Conservation (phyloP, 2,113 vertebrate species). For the Anser cygnoides region DNA sequence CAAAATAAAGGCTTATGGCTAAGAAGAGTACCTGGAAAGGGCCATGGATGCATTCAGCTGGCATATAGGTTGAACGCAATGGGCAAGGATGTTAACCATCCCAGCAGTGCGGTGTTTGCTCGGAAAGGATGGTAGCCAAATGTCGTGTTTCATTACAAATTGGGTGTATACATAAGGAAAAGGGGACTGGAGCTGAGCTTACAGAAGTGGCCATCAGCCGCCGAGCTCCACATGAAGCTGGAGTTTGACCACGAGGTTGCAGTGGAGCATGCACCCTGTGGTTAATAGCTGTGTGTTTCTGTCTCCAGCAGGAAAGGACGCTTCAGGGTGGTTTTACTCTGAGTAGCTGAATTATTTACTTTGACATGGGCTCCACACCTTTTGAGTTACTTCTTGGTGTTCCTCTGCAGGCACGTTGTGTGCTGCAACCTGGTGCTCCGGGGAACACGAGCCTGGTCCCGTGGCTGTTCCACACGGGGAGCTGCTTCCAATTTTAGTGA, state of each 20-base stretch:
- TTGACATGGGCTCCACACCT: not conserved
- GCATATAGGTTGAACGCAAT: not conserved
- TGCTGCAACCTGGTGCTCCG: not conserved
- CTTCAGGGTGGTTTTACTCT: not conserved
- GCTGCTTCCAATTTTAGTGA: not conserved
- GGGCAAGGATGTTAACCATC: not conserved
- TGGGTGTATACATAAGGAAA: not conserved
- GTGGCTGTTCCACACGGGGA: not conserved
- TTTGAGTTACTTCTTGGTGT: not conserved
- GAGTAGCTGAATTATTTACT: not conserved
- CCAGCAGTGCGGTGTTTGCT: not conserved
- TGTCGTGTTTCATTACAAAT: not conserved
- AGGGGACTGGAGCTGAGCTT: not conserved
- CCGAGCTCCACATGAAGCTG: fast-evolving
- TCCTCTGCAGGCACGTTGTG: not conserved
- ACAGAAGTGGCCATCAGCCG: not conserved
- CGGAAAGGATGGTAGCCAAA: not conserved
- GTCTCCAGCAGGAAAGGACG: not conserved
- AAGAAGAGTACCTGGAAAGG: not conserved
- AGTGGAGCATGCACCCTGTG: not conserved
- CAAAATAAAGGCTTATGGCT: not conserved
- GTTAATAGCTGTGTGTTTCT: not conserved
- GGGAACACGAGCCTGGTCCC: not conserved
- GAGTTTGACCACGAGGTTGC: fast-evolving
- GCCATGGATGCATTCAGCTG: fast-evolving